Evolutionary conservation across 2,113 vertebrate species (phyloP).

Genomic region (Heloderma charlesbogerti): DNA sequence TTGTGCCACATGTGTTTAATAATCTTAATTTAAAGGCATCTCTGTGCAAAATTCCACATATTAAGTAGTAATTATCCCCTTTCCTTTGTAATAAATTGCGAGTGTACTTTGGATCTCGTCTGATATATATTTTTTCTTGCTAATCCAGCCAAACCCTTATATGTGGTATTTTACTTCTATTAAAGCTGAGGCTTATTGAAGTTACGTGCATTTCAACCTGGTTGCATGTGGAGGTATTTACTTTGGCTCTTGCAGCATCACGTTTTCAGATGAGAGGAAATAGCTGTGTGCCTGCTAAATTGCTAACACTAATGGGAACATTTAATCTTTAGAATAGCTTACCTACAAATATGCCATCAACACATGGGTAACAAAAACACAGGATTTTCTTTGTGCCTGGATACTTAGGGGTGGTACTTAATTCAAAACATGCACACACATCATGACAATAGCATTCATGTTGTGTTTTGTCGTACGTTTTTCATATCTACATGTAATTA

Average conservation of each 20-base stretch:
- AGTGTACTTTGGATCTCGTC: constrained; percentile 48
- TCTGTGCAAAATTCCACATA: constrained; percentile 57
- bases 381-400: constrained; percentile 54
- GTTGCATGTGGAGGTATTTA: constrained; percentile 64
- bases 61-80: constrained; percentile 53
- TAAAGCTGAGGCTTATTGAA: constrained; percentile 47
- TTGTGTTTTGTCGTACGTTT: constrained; percentile 6
- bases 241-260: constrained; percentile 67
- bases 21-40: constrained; percentile 50
- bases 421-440: constrained; percentile 19
- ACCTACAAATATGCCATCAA: constrained; percentile 69
- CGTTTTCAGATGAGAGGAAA: constrained; percentile 67
- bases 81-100: constrained; percentile 57
- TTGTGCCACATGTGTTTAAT: constrained; percentile 55
- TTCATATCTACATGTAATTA: constrained; percentile 12
- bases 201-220: constrained; percentile 59
- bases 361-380: constrained; percentile 60
- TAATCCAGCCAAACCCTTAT: constrained; percentile 61
- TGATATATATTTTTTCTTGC: constrained; percentile 24
- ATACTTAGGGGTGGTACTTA: constrained; percentile 47
- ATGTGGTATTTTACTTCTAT: constrained; percentile 61
- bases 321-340: constrained; percentile 71
- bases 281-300: constrained; percentile 69
- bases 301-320: constrained; percentile 68
- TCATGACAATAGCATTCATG: constrained; percentile 7